These are phyloP conservation scores for Podarcis siculus DNA, from an alignment of 2,797 vertebrate genomes.

Conservation along the genomic window DNA sequence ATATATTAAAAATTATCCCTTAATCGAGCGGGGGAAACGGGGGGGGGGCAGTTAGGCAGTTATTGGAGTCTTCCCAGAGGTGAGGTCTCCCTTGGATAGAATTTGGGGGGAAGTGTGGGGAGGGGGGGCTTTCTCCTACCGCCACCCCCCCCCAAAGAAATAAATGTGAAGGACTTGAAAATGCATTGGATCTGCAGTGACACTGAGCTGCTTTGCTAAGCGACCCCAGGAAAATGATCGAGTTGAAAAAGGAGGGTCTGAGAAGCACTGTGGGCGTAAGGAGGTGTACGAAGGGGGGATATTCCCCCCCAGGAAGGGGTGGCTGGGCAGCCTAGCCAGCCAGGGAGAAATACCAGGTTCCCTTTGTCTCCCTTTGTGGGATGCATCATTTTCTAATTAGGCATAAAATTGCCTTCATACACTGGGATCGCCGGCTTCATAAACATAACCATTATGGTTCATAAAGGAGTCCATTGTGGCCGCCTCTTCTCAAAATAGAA, in stretches of 20 bases:
- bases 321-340: slow-evolving; percentile 48
- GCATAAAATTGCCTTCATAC: slow-evolving; percentile 90
- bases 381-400: slow-evolving; percentile 84
- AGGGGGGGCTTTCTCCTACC: slow-evolving; percentile 75
- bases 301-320: slow-evolving; percentile 50
- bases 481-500: slow-evolving; percentile 88
- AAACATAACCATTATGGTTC: slow-evolving; percentile 91
- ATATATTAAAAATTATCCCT: slow-evolving; percentile 99
- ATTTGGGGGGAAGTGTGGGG: slow-evolving; percentile 19
- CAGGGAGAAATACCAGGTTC: slow-evolving; percentile 59
- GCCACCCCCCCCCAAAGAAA: slow-evolving; percentile 49
- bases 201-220: slow-evolving; percentile 86
- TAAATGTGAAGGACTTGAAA: slow-evolving; percentile 82
- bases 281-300: slow-evolving; percentile 37
- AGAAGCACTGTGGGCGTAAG: slow-evolving; percentile 65
- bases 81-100: slow-evolving; percentile 91
- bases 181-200: slow-evolving; percentile 84
- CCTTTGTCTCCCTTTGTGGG: slow-evolving; percentile 75
- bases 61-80: slow-evolving; percentile 98
- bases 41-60: slow-evolving; percentile 76
- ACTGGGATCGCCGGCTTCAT: slow-evolving; percentile 89
- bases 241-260: slow-evolving; percentile 70
- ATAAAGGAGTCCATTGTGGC: slow-evolving; percentile 93
- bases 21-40: slow-evolving; percentile 89
- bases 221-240: slow-evolving; percentile 81